Percentiles rank a stretch among this genome's conserved stretches.
Conservation (phyloP, 2,797 vertebrate genomes). For the Dicrostonyx torquatus region DNA sequence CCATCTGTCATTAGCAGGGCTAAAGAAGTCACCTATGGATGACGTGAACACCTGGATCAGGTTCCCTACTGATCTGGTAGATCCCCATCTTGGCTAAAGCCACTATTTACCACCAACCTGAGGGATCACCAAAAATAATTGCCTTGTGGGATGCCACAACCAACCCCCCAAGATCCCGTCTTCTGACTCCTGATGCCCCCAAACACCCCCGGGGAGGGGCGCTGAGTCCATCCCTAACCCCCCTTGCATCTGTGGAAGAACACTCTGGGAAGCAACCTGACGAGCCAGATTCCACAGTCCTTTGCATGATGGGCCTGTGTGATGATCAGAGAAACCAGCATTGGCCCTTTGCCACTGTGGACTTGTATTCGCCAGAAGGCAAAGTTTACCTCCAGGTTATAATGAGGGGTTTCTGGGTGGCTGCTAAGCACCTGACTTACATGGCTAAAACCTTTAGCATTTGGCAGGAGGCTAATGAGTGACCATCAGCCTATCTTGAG, state of each 20-base stretch:
- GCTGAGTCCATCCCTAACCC: background rate
- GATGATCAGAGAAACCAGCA: too few species aligned
- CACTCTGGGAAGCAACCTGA: too few species aligned
- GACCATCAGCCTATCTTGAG: too few species aligned
- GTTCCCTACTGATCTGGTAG: background rate
- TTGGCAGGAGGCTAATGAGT: too few species aligned
- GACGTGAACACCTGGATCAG: background rate
- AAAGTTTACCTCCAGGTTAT: too few species aligned
- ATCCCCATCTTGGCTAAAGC: background rate
- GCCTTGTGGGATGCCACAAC: background rate
- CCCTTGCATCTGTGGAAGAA: background rate
- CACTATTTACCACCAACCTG: background rate
- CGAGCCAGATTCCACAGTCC: too few species aligned
- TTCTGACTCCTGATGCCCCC: background rate
- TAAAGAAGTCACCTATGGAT: background rate
- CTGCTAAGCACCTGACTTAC: too few species aligned
- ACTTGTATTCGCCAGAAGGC: too few species aligned
- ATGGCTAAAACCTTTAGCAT: too few species aligned
- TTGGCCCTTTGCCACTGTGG: too few species aligned
- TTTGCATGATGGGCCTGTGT: too few species aligned
- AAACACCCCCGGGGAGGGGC: background rate
- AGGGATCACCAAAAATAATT: background rate
- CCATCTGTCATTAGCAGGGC: background rate
- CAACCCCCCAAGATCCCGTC: background rate
- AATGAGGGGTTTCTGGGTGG: too few species aligned